Percentiles rank a stretch among this genome's conserved stretches.
Evolutionary conservation across 1,140 invertebrate species (phyloP).

Genomic region (Meloidogyne hapla): DNA sequence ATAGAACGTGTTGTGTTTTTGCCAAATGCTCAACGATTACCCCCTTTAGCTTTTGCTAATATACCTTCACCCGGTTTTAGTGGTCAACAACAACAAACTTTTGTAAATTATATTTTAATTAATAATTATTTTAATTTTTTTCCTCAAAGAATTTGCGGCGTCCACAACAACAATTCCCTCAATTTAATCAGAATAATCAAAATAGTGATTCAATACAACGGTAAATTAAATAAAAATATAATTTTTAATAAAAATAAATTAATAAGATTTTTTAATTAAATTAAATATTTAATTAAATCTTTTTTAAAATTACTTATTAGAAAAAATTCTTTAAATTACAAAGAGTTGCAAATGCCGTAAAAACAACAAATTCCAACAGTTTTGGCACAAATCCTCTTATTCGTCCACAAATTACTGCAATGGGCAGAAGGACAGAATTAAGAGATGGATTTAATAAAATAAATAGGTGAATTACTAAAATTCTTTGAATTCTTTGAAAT

Average conservation of each 20-base stretch:
- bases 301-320: background rate
- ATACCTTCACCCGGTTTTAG: background rate
- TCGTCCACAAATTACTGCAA: background rate
- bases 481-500: too few species aligned
- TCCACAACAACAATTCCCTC: background rate
- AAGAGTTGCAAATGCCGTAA: conserved; percentile 14
- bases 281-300: background rate
- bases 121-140: conserved; percentile 1
- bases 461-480: conserved; percentile 7
- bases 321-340: background rate
- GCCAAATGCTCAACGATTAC: too few species aligned
- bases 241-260: too few species aligned
- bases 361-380: conserved; percentile 7
- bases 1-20: too few species aligned
- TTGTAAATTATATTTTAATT: background rate
- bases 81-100: background rate
- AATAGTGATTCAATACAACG: background rate
- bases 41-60: too few species aligned
- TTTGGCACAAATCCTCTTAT: background rate
- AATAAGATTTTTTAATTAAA: too few species aligned
- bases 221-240: background rate
- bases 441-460: conserved; percentile 25
- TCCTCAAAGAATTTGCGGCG: background rate
- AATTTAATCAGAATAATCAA: too few species aligned
- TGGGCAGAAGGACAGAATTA: conserved; percentile 5